phyloP scores from a whole-genome alignment of 2,888 invertebrate species.

The Chesias legatella region DNA sequence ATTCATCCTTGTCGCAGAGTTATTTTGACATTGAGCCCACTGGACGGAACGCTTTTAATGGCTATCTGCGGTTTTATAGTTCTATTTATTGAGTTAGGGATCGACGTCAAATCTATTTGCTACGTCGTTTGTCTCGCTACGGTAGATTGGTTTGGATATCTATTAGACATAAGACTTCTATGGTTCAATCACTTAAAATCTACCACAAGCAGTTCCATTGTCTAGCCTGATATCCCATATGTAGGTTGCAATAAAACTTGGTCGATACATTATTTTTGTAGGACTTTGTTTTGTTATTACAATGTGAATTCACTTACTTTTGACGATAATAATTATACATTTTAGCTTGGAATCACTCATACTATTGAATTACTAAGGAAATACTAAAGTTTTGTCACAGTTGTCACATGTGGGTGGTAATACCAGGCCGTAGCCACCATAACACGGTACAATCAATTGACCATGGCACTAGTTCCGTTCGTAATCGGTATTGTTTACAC shows the following conservation, averaged over 20 bases:
- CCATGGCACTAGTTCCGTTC: neutral
- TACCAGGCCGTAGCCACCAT: too few species aligned
- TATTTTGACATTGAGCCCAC: constrained; percentile 20
- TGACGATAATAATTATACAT: too few species aligned
- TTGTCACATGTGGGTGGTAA: too few species aligned
- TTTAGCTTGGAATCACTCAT: too few species aligned
- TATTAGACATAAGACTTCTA: constrained; percentile 4
- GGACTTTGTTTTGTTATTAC: too few species aligned
- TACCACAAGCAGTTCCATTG: too few species aligned
- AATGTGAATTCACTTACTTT: too few species aligned
- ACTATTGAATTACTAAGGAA: too few species aligned
- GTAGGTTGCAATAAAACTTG: too few species aligned
- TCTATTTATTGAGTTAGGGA: constrained; percentile 19
- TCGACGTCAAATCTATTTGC: constrained; percentile 17
- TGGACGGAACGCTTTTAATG: constrained; percentile 24
- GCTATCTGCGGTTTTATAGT: constrained; percentile 15
- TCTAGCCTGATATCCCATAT: too few species aligned
- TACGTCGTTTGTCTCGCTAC: constrained; percentile 7
- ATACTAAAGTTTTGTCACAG: too few species aligned
- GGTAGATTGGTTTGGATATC: constrained; percentile 9
- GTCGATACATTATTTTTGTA: too few species aligned
- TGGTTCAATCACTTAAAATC: neutral
- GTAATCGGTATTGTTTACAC: constrained; percentile 18
- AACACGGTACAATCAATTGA: neutral
- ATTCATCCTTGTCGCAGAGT: constrained; percentile 24